Evolutionary conservation across 2,888 invertebrate species (phyloP).

Genomic region (Plemyria rubiginata): DNA sequence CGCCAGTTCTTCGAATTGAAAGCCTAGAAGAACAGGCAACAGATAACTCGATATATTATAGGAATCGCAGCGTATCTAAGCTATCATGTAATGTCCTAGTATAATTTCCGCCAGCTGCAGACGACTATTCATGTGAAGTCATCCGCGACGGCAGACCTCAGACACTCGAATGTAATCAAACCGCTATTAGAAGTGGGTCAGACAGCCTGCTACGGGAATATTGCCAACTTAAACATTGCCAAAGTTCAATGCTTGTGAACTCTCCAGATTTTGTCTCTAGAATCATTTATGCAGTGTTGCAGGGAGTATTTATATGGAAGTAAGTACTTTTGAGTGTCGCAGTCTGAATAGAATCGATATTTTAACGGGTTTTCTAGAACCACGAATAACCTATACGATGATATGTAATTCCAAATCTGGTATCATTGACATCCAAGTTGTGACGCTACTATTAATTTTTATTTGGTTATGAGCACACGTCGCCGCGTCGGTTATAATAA

Average conservation of each 20-base stretch:
- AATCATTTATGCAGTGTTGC: slow-evolving; percentile 19
- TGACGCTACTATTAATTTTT: too few species aligned
- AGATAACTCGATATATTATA: not conserved
- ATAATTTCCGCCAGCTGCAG: slow-evolving; percentile 13
- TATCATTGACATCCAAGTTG: too few species aligned
- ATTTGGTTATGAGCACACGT: not conserved
- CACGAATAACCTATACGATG: not conserved
- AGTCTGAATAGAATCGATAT: not conserved
- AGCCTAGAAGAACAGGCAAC: too few species aligned
- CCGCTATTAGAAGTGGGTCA: slow-evolving; percentile 47
- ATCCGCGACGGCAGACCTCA: slow-evolving; percentile 11
- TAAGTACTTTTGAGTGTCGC: slow-evolving; percentile 4
- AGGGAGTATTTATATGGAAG: not conserved
- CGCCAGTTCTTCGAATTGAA: too few species aligned
- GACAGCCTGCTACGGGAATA: slow-evolving; percentile 44
- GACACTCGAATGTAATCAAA: slow-evolving; percentile 27
- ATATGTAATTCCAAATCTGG: not conserved
- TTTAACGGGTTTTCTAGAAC: not conserved
- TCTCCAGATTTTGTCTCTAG: slow-evolving; percentile 7
- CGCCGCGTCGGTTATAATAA: not conserved
- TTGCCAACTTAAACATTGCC: slow-evolving; percentile 51
- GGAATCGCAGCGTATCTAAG: slow-evolving; percentile 7
- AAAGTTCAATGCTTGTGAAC: slow-evolving; percentile 45
- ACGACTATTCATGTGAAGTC: slow-evolving; percentile 18
- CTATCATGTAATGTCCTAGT: slow-evolving; percentile 6